Percentiles rank a stretch among this genome's conserved stretches.
phyloP scores from a whole-genome alignment of 2,888 invertebrate species.

The Holacanthella duospinosa region DNA sequence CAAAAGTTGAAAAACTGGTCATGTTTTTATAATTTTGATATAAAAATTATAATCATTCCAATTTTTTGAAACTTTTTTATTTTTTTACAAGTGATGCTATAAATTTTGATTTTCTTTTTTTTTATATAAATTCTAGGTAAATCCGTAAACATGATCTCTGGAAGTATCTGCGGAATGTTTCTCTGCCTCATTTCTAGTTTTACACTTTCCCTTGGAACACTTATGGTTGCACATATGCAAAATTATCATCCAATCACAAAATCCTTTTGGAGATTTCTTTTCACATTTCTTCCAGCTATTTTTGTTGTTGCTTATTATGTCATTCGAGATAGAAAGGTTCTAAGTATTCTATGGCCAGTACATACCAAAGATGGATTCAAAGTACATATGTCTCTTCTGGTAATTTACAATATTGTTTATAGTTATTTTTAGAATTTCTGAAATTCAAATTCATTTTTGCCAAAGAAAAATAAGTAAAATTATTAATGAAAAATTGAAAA shows the following conservation, averaged over 20 bases:
- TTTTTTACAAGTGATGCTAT: too few relatives aligned
- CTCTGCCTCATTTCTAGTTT: conserved; percentile 31
- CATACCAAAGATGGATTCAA: conserved; percentile 18
- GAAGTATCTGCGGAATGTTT: conserved; percentile 22
- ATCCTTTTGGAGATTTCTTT: conserved; percentile 8
- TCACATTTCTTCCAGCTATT: conserved; percentile 28
- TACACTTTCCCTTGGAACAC: conserved; percentile 26
- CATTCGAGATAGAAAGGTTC: conserved; percentile 21
- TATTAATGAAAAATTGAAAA: too few relatives aligned
- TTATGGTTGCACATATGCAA: conserved; percentile 32
- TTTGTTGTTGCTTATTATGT: conserved; percentile 29
- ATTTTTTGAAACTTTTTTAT: too few relatives aligned
- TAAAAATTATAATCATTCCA: too few relatives aligned
- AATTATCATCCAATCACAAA: conserved; percentile 33
- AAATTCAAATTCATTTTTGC: background rate
- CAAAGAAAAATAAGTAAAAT: too few relatives aligned
- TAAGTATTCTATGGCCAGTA: conserved; percentile 29
- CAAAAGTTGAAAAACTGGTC: too few relatives aligned
- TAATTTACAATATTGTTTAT: conserved; percentile 22
- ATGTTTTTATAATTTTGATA: too few relatives aligned
- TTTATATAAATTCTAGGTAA: background rate
- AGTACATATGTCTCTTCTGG: conserved; percentile 27
- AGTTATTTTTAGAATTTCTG: too few relatives aligned
- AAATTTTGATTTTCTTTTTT: too few relatives aligned
- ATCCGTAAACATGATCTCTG: background rate